Percentiles rank a stretch among this genome's conserved stretches.
phyloP scores from a whole-genome alignment of 2,888 invertebrate genomes.

The Drosophila merina region DNA sequence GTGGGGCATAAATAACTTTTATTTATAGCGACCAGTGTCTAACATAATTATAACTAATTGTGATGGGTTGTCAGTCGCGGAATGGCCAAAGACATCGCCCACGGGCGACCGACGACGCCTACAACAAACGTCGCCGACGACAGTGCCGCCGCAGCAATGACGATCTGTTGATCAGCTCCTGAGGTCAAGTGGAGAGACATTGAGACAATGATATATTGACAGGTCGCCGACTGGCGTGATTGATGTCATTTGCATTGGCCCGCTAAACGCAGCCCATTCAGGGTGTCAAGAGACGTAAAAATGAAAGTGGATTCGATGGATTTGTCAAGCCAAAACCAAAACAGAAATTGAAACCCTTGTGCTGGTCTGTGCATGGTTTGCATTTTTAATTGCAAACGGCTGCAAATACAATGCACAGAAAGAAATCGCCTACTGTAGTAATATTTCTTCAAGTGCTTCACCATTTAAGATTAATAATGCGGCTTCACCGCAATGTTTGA shows the following conservation, averaged over 20 bases:
- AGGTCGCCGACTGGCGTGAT: conserved; percentile 42
- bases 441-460: conserved; percentile 11
- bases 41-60: conserved; percentile 75
- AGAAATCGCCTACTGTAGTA: conserved; percentile 2
- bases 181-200: conserved; percentile 57
- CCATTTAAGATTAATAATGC: conserved; percentile 29
- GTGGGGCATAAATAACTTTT: conserved; percentile 25
- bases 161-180: conserved; percentile 40
- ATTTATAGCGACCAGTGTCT: conserved; percentile 45
- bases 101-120: conserved; percentile 31
- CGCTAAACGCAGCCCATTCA: neutral
- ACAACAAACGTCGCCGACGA: conserved; percentile 44
- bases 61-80: conserved; percentile 46
- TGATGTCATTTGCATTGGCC: conserved; percentile 44
- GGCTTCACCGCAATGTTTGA: conserved; percentile 36
- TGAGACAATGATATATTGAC: conserved; percentile 58
- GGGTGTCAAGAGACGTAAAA: conserved; percentile 29
- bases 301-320: conserved; percentile 39
- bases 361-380: conserved; percentile 53
- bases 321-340: conserved; percentile 18
- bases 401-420: conserved; percentile 27
- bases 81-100: conserved; percentile 43
- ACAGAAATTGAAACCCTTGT: conserved; percentile 32
- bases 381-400: conserved; percentile 57
- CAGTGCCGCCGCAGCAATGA: conserved; percentile 40